Base-by-base conservation (phyloP, 2,113 vertebrate species). In the Turdus rufiventris region DNA sequence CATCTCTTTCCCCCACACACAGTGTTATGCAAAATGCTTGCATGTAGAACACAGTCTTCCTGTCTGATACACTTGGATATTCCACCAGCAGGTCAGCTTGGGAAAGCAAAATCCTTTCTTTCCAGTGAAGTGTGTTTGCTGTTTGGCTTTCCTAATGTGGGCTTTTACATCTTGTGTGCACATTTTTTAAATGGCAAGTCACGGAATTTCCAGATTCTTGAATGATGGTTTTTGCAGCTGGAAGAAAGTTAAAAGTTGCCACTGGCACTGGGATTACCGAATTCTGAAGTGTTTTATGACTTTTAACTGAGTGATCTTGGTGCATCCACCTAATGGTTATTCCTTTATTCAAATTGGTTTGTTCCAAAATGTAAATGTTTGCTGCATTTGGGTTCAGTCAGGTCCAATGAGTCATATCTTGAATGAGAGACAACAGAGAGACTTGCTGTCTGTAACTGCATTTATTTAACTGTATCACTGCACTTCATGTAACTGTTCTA, bases 331-430 rank as follows among this genome's bases (percentile, higher is more conserved):
- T 95, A 93, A 91, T 53, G 78, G 92, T 65, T 93, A 92, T 94
- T 95, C 95, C 91, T 96, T 95, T 87, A 95, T 92, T 96, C 58
- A 70, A 86, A 94, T 94, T 95, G 91, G 84, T 93, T 96, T 94
- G 91, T 94, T 96, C 96, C 95, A 93, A 92, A 96, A 93, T 98
- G 97, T 98, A 98, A 97, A 98, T 97, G 98, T 98, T 98, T 97
- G 98, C 98, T 98, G 97, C 96, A 65, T 97, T 95, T 97, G 96
- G 95, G 96, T 97, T 97, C 97, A 98, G 96, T 80, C 96, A 96
- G 96, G 96, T 96, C 96, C 94, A 80, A 95, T 86, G 88, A 96
- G 77, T 90, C 62, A 93, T 95, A 95, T 96, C 93, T 86, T 92
- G 65, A 87, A 91, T 63, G 91, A 93, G 82, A 94, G 91, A 65